A percentile compares a stretch with the other conserved stretches of the same genome.
These are phyloP conservation scores for Araneus ventricosus DNA, from an alignment of 1,140 invertebrate genomes.

Conservation along the genomic window DNA sequence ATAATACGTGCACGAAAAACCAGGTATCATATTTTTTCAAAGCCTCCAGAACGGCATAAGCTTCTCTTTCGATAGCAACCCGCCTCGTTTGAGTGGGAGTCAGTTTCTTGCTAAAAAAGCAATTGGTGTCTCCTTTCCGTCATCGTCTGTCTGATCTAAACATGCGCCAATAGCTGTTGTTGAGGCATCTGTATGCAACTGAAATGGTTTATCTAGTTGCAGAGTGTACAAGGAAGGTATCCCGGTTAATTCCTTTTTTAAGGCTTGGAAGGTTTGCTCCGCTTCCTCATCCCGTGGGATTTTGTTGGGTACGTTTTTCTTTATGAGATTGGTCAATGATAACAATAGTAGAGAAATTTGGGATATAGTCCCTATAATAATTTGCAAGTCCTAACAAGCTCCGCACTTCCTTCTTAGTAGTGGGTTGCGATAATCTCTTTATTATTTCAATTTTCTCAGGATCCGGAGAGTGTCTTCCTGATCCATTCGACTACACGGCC, in stretches of 20 bases:
- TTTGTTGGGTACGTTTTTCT: background rate
- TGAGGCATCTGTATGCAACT: background rate
- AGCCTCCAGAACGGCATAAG: too few relatives aligned
- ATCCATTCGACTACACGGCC: background rate
- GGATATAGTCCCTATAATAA: slow-evolving; percentile 75
- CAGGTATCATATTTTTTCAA: too few relatives aligned
- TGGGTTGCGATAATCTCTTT: background rate
- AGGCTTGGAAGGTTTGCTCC: slow-evolving; percentile 67
- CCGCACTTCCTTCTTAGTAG: too few relatives aligned
- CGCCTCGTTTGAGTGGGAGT: too few relatives aligned
- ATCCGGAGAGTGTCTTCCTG: too few relatives aligned
- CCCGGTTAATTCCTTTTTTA: background rate
- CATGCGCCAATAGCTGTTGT: background rate
- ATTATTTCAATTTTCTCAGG: background rate
- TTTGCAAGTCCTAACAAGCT: background rate
- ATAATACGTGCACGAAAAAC: background rate
- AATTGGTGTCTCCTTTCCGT: slow-evolving; percentile 39
- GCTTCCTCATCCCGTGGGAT: background rate
- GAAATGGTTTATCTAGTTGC: background rate
- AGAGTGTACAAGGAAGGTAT: background rate
- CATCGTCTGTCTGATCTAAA: slow-evolving; percentile 61
- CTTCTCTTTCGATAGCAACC: too few relatives aligned
- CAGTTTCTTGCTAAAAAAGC: too few relatives aligned
- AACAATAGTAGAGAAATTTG: slow-evolving; percentile 76
- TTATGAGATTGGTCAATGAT: background rate